Base-by-base conservation (phyloP, 53 echinoderm and acorn worm genomes). In the Luidia sarsii region DNA sequence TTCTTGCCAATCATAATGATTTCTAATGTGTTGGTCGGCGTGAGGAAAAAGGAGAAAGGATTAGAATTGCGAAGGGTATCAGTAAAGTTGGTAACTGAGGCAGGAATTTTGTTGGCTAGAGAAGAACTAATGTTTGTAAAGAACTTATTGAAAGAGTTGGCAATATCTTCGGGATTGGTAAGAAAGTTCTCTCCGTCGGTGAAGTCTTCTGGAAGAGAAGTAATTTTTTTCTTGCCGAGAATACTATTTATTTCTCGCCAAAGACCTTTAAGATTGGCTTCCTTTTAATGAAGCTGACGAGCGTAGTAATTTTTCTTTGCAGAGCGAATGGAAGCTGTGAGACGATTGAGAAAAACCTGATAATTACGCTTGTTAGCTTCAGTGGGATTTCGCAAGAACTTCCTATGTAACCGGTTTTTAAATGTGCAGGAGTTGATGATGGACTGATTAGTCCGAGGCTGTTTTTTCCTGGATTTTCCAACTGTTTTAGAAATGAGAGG, bases 191-290 rank as follows among this genome's bases (percentile, higher is more conserved):
- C 30, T 30, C 32, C 30, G 18, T 48, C 31, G 3, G 15, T 29
- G 18, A 68, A 48, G 30, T 68, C 48, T 48, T 46, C 48, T 14
- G 68, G 68, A 11, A 27, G 7, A 4, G 46, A 45, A 24, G 45
- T 28, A 15, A 18, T 2, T 48, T n/a, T n/a, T n/a, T n/a, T n/a
- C n/a, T 68, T 68, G 68, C 68, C 68, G 30, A 68, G 49, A 7
- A 68, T 68, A 18, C 16, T 49, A n/a, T 69, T 50, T 15, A 69
- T 50, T 69, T 69, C 69, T 48, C 69, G 14, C 51, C 50, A 69
- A 2, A 50, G 49, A 27, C 51, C 49, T 50, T 69, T 51, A 32
- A 29, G 20, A 20, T 69, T 49, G 35, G 1, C 15, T 37, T 37
- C 37, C 3, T 20, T 18, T 19, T 23, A 19, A 37, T 37, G 37